These are phyloP conservation scores for Gnatocerus cornutus DNA, from an alignment of 2,888 invertebrate species.

Conservation along the genomic window DNA sequence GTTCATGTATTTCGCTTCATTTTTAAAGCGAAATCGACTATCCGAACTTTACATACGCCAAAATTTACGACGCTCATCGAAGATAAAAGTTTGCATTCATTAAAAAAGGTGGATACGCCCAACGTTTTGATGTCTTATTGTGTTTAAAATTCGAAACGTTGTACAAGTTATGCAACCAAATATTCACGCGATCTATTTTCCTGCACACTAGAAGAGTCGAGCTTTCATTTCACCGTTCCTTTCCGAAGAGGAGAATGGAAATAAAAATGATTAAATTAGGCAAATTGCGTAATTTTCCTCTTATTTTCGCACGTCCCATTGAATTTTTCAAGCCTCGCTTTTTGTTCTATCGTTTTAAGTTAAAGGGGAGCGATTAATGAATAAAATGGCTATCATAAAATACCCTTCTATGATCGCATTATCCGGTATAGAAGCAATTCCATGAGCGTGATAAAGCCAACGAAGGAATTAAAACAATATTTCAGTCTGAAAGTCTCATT, in stretches of 20 bases:
- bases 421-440: constrained; percentile 17
- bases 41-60: no score
- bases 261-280: constrained; percentile 3
- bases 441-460: constrained; percentile 14
- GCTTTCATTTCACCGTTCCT: no score
- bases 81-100: no score
- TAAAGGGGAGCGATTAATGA: constrained; percentile 14
- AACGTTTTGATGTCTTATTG: no score
- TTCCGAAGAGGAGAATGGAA: not conserved
- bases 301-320: not conserved
- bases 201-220: no score
- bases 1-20: no score
- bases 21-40: no score
- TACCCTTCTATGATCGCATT: constrained; percentile 19
- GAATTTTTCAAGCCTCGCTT: not conserved
- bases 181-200: not conserved
- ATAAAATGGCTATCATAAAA: constrained; percentile 3
- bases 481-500: constrained; percentile 25
- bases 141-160: no score
- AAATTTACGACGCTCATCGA: no score
- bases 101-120: no score
- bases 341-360: not conserved
- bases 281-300: not conserved
- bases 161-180: not conserved
- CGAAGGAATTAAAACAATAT: constrained; percentile 30